Evolutionary conservation across 2,113 vertebrate genomes (phyloP), one percentile per base, ranked within the genome.

Genomic region (Cephalopholis sonnerati): DNA sequence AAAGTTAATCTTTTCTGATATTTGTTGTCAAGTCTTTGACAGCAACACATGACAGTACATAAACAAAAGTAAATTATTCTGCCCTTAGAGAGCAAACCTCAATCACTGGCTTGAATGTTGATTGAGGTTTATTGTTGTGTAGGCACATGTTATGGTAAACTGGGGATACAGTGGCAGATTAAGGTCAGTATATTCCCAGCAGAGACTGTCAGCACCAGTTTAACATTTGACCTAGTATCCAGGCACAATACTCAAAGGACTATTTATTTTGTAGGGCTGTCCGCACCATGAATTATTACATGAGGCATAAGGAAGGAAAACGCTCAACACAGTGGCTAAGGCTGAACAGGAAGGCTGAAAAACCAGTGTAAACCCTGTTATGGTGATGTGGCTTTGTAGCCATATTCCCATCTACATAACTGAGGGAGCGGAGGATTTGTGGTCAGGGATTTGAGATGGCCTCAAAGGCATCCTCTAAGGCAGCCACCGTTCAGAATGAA

Each of bases 141-240:
- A 16, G 1, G 55, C 27, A 61, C n/a, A 51, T 16, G 20, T 51
- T 24, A 22, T 41, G 44, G 17, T 58, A 64, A 75, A 24, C 32
- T 44, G 48, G 68, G 36, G 65, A 50, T 54, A 58, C 39, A 46
- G 62, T 24, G 61, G 32, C 36, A n/a, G 46, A 82, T 62, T 61
- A 16, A 24, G 11, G 32, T 20, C 55, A 74, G 18, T 59, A 24
- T 53, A 66, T 69, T 63, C 73, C 58, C 36, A 74, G 7, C 57
- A 64, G 58, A 77, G 50, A 69, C 75, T 36, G 32, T 54, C 67
- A 72, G 61, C 25, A 20, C 17, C 79, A 2, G 36, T 74, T 79
- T 74, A 80, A 80, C 46, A 71, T 74, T 69, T 85, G 59, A 85
- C 61, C 59, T 46, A 9, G 27, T 61, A 57, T 76, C 44, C 39